These are phyloP conservation scores for Eilema griseolum DNA, from an alignment of 2,888 invertebrate species.

Conservation along the genomic window DNA sequence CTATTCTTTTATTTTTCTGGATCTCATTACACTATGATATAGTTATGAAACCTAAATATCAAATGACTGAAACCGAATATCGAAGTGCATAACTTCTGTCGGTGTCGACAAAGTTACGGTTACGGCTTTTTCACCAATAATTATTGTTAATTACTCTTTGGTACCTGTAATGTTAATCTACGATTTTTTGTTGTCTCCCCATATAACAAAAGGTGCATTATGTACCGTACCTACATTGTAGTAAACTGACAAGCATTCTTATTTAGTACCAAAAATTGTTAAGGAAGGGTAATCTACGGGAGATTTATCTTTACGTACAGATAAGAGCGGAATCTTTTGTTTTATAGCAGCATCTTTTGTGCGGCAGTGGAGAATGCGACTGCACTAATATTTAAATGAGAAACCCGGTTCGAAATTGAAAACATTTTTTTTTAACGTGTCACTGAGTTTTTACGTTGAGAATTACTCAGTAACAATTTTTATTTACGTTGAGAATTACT, in stretches of 20 bases:
- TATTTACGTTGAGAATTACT: no score
- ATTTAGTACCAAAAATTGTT: slow-evolving; percentile 8
- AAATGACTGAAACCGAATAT: background rate
- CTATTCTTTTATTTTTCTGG: background rate
- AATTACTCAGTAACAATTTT: no score
- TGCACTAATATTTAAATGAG: no score
- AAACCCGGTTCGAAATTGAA: no score
- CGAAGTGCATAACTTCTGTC: slow-evolving; percentile 59
- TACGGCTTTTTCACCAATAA: slow-evolving; percentile 79
- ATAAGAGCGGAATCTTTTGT: background rate
- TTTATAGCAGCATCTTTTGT: no score
- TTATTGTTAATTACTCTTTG: slow-evolving; percentile 77
- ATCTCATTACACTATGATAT: background rate
- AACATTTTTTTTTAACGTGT: no score
- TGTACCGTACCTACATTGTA: slow-evolving; percentile 29
- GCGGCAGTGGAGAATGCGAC: no score
- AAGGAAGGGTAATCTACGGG: background rate
- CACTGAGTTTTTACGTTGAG: no score
- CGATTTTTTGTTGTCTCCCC: slow-evolving; percentile 40
- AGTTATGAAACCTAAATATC: background rate
- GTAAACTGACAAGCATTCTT: slow-evolving; percentile 38
- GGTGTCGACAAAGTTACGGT: slow-evolving; percentile 69
- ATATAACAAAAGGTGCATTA: slow-evolving; percentile 42
- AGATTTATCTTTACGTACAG: background rate
- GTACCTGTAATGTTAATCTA: slow-evolving; percentile 58